Base-by-base conservation (phyloP, 2,113 vertebrate species). In the Proteles cristata region DNA sequence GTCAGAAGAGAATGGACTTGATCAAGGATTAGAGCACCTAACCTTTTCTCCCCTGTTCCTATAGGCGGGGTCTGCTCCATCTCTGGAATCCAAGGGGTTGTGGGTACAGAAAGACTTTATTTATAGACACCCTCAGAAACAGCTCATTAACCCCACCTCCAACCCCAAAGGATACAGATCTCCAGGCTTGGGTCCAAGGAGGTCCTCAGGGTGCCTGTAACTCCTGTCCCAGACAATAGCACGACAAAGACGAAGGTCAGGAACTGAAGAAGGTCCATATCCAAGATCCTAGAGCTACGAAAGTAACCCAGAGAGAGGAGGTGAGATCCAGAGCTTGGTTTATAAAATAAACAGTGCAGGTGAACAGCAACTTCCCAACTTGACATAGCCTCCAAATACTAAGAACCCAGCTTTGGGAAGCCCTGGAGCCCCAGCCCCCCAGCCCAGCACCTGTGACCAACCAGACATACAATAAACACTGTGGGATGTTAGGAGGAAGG, bases 101-200 rank as follows among this genome's bases (percentile, higher is more conserved):
- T 33, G 50, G 39, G 16, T 43, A 31, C 15, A 28, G 16, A 86
- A 3, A 73, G 28, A 84, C 26, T 12, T 81, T 73, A 77, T 55
- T 85, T 53, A 71, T 2, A 90, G 45, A 77, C 33, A 17, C 7
- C 10, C 12, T 89, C 73, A 83, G 50, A 88, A 53, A 77, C 3
- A 87, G 58, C 4, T 39, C 69, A 83, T 28, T 48, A 71, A 93
- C 16, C 17, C 82, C 7, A 87, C 39, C 35, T 55, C 50, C 33
- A 68, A 82, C 4, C 25, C 73, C 96, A 96, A 98, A 99, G 99
- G 99, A 99, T 99, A 99, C 99, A 99, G 98, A 99, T 99, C 98
- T 99, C 99, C 98, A 99, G 98, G 98, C 99, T 99, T 9, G 99
- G 98, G 98, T 99, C 99, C 16, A 98, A 97, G 76, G 98, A 99